These are phyloP conservation scores for Hydractinia symbiolongicarpus DNA, from an alignment of 30 jellyfish, hydroid and myxozoan genomes.

Conservation along the genomic window DNA sequence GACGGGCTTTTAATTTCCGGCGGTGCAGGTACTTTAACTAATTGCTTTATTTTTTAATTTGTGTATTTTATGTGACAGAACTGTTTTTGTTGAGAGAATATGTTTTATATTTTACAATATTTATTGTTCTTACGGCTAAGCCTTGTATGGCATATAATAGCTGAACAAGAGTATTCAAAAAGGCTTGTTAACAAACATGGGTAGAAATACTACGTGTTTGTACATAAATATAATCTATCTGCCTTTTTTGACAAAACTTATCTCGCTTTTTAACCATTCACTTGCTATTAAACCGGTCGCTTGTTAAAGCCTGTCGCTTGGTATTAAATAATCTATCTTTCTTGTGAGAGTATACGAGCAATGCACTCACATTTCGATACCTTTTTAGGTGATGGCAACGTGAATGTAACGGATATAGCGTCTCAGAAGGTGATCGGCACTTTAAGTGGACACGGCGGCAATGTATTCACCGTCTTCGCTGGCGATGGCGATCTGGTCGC, in stretches of 20 bases:
- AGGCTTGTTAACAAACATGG: too few species aligned
- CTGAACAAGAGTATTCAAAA: too few species aligned
- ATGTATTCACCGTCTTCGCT: conserved; percentile 83
- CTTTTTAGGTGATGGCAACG: conserved; percentile 72
- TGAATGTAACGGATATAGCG: conserved; percentile 71
- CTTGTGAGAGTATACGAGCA: neutral
- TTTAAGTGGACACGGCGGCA: conserved; percentile 89
- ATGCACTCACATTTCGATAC: neutral
- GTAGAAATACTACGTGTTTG: too few species aligned
- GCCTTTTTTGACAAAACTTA: too few species aligned
- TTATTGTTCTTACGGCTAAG: neutral
- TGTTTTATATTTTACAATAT: neutral
- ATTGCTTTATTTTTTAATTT: neutral
- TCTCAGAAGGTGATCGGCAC: conserved; percentile 76
- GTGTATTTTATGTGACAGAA: neutral
- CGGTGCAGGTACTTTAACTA: conserved; percentile 74
- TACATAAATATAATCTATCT: too few species aligned
- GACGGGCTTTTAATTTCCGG: conserved; percentile 79
- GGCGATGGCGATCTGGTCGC: conserved; percentile 87
- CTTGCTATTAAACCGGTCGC: too few species aligned
- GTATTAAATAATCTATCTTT: too few species aligned
- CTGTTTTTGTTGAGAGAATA: neutral
- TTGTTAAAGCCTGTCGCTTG: too few species aligned
- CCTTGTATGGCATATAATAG: neutral
- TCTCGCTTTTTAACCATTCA: too few species aligned